These are phyloP conservation scores for Anisognathus igniventris DNA, from an alignment of 2,797 vertebrate species.

Conservation along the genomic window DNA sequence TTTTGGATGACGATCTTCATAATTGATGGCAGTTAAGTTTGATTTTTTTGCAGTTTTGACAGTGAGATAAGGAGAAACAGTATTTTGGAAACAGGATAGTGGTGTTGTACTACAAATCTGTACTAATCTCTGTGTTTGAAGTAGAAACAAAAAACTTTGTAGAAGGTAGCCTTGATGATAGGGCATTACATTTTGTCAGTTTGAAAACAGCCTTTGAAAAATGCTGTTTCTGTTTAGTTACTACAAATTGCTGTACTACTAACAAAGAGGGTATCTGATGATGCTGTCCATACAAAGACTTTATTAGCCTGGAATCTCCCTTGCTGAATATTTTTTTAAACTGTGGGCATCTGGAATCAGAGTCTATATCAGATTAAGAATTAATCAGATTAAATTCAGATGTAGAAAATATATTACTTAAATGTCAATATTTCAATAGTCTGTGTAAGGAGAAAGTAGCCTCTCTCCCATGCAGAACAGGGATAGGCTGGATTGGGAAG, in stretches of 20 bases:
- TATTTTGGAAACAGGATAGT: not conserved
- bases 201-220: not conserved
- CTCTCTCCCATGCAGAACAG: not conserved
- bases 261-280: not conserved
- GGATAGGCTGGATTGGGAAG: not conserved
- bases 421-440: not conserved
- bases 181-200: not conserved
- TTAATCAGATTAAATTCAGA: not conserved
- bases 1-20: not conserved
- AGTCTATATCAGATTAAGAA: not conserved
- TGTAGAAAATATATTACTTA: not conserved
- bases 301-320: not conserved
- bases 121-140: not conserved
- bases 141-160: not conserved
- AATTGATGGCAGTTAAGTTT: not conserved
- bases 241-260: not conserved
- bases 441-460: not conserved
- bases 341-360: not conserved
- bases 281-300: not conserved
- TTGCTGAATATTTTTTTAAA: not conserved
- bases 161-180: not conserved
- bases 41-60: not conserved
- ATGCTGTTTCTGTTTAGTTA: not conserved
- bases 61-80: not conserved
- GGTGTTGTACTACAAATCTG: not conserved